A percentile compares a stretch with the other conserved stretches of the same genome.
These are phyloP conservation scores for Zaprionus camerounensis DNA, from an alignment of 1,140 invertebrate genomes.

Conservation along the genomic window DNA sequence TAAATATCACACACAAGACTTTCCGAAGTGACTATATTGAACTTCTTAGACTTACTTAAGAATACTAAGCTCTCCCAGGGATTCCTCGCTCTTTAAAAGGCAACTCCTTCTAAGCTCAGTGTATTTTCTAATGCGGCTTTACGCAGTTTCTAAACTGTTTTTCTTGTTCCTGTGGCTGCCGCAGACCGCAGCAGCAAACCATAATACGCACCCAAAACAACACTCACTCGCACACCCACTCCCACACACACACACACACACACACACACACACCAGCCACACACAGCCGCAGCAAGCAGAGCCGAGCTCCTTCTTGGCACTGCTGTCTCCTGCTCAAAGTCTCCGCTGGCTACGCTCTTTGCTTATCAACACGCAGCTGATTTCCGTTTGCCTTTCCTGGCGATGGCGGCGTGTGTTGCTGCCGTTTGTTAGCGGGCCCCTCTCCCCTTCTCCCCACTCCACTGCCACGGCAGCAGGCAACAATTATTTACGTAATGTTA, in stretches of 20 bases:
- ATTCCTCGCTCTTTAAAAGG: not conserved
- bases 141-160: not conserved
- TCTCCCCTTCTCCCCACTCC: not conserved
- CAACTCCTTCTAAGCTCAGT: slow-evolving; percentile 16
- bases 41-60: not conserved
- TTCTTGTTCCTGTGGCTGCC: slow-evolving; percentile 16
- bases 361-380: slow-evolving; percentile 81
- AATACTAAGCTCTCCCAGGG: not conserved
- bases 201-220: slow-evolving; percentile 78
- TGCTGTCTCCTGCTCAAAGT: slow-evolving; percentile 36
- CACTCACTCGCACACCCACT: slow-evolving; percentile 7
- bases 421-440: slow-evolving; percentile 28
- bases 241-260: not conserved
- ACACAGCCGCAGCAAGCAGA: slow-evolving; percentile 20
- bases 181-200: slow-evolving; percentile 66
- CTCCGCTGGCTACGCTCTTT: slow-evolving; percentile 52
- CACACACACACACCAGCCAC: slow-evolving; percentile 8
- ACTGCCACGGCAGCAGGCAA: slow-evolving; percentile 54
- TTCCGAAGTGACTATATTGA: too few species aligned
- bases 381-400: slow-evolving; percentile 75
- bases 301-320: slow-evolving; percentile 30
- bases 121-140: slow-evolving; percentile 45
- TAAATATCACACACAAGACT: too few species aligned
- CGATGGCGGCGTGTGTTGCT: slow-evolving; percentile 63
- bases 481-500: slow-evolving; percentile 83